Evolutionary conservation across 2,888 invertebrate genomes (phyloP).

Genomic region (Idaea biselata): DNA sequence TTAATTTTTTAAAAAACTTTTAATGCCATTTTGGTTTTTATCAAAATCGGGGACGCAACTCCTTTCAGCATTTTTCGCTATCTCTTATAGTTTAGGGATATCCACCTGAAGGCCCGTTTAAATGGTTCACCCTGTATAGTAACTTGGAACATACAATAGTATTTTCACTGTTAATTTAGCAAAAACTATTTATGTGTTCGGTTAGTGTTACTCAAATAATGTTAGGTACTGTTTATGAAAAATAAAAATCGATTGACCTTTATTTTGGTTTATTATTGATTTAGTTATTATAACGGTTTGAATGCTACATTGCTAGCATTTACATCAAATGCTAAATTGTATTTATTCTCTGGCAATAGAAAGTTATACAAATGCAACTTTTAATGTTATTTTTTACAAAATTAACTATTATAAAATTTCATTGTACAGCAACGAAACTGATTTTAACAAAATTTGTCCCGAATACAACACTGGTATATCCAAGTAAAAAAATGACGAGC

Average conservation of each 20-base stretch:
- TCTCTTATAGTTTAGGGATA: no score
- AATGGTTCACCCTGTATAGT: no score
- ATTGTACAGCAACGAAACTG: slow-evolving; percentile 14
- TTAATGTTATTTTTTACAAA: slow-evolving; percentile 62
- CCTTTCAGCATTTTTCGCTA: no score
- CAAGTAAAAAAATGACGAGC: slow-evolving; percentile 28
- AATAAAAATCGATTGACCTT: slow-evolving; percentile 48
- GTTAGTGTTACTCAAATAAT: no score
- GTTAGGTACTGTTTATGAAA: slow-evolving; percentile 17
- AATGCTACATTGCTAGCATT: slow-evolving; percentile 69
- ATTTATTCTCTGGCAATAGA: slow-evolving; percentile 66
- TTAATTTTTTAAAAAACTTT: no score
- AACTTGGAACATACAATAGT: no score
- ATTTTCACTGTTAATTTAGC: no score
- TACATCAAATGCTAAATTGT: slow-evolving; percentile 66
- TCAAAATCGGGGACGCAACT: no score
- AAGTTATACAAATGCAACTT: slow-evolving; percentile 74
- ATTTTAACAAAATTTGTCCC: slow-evolving; percentile 17
- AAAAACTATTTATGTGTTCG: no score
- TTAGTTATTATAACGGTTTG: slow-evolving; percentile 74
- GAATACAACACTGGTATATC: neutral
- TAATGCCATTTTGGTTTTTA: no score
- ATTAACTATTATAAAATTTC: slow-evolving; percentile 33
- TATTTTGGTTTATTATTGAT: slow-evolving; percentile 73
- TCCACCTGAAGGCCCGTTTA: no score